A percentile compares a stretch with the other conserved stretches of the same genome.
Evolutionary conservation across 2,888 invertebrate genomes (phyloP).

Genomic region (Parapristionchus giblindavisi): DNA sequence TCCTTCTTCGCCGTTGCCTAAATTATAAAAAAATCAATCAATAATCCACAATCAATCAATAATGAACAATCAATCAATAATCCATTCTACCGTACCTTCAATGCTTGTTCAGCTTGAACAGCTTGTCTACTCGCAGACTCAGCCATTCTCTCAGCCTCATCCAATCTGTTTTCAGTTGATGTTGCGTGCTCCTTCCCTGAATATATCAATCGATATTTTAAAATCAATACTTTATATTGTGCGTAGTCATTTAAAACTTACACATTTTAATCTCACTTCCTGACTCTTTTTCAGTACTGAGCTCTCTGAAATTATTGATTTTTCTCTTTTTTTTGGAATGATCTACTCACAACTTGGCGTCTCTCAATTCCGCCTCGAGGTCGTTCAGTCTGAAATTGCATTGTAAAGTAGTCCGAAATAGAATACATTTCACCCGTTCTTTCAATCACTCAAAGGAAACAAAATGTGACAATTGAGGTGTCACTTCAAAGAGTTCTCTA

Average conservation of each 20-base stretch:
- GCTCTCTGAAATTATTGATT: no score
- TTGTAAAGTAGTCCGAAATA: not conserved
- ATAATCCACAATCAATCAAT: not conserved
- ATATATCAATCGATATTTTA: no score
- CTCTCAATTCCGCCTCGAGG: not conserved
- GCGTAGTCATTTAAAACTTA: no score
- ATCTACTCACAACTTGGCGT: not conserved
- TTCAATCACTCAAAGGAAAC: no score
- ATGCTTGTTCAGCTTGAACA: not conserved
- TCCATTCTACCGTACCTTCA: not conserved
- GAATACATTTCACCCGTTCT: not conserved
- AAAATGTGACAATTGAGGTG: no score
- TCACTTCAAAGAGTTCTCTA: no score
- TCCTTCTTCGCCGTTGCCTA: not conserved
- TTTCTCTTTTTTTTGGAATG: no score
- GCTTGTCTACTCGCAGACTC: conserved; percentile 14
- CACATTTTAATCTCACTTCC: conserved; percentile 2
- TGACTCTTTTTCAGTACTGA: no score
- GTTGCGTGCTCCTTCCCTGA: not conserved
- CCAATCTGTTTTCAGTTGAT: conserved; percentile 9
- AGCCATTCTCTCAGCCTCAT: conserved; percentile 30
- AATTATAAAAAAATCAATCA: not conserved
- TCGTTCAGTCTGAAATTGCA: conserved; percentile 5
- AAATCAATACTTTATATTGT: no score
- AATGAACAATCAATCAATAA: not conserved